Evolutionary conservation across 2,113 vertebrate genomes (phyloP), one percentile per base, ranked within the genome.

Genomic region (Sinocyclocheilus maitianheensis): DNA sequence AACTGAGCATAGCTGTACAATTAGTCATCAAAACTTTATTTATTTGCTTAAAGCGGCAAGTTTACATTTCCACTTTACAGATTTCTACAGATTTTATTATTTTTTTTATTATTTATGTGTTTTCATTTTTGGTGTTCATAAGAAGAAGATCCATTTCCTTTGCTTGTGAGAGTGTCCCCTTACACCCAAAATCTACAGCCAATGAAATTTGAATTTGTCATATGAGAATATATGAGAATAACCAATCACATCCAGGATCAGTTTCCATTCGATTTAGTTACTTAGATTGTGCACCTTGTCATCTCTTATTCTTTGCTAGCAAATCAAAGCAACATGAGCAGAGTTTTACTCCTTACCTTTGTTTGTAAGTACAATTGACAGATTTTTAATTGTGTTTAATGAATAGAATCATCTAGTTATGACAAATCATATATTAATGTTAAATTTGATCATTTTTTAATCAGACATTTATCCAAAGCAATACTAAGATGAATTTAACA

Each of bases 311-410:
- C 34, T 85, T 34, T 48, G 8, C 16, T 53, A 14, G 60, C 60
- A 77, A 48, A 76, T 22, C 53, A 55, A 30, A 69, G 30, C 22
- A 79, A 67, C 62, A 85, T 85, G 75, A 79, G 22, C 26, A 9
- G 14, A 40, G 26, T 79, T 37, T 26, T 20, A 14, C 53, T 78
- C 51, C 48, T 85, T 34, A 20, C 8, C 48, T 71, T 85, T 26
- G 26, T 77, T 69, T 77, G 84, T 85, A 79, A 79, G 84, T 67
- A 71, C n/a, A 16, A 16, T 24, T 77, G 24, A 55, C 30, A 8
- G 3, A 7, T 7, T 3, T 37, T 20, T 48, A 48, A 43, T 18
- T 9, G 58, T 16, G 58, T 22, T 60, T n/a, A 22, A 10, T 22
- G 1, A 22, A 71, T 40, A 71, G 0, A 37, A 71, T 40, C 14